Conservation (phyloP, 2,797 vertebrate genomes). For the Schizothorax lantsangensis region DNA sequence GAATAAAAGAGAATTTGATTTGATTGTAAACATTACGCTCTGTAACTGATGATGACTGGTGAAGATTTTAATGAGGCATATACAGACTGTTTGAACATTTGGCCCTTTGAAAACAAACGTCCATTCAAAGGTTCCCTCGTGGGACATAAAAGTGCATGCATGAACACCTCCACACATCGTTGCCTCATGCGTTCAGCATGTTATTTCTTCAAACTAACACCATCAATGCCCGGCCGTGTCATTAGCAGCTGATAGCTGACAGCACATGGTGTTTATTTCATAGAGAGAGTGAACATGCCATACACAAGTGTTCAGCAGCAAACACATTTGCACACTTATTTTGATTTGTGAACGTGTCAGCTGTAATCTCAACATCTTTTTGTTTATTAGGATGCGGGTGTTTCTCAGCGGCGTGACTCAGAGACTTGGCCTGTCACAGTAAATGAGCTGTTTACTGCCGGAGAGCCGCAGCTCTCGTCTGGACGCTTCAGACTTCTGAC, state of each 20-base stretch:
- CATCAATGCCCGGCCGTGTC: neutral
- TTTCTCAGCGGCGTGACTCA: slow-evolving; percentile 54
- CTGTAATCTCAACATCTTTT: neutral
- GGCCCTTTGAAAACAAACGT: neutral
- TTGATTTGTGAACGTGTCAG: neutral
- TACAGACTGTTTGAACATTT: neutral
- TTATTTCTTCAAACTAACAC: neutral
- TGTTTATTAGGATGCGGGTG: slow-evolving; percentile 64
- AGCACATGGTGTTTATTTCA: neutral
- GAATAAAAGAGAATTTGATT: neutral
- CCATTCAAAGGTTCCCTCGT: neutral
- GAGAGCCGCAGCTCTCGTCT: slow-evolving; percentile 34
- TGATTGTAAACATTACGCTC: neutral
- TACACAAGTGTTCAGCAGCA: slow-evolving; percentile 3
- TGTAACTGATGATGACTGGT: neutral
- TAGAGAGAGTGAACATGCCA: neutral
- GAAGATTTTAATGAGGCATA: neutral
- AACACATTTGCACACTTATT: slow-evolving; percentile 25
- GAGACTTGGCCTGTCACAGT: slow-evolving; percentile 51
- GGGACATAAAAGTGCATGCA: neutral
- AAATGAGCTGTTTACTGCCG: slow-evolving; percentile 54
- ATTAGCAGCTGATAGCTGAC: neutral
- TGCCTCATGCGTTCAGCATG: neutral
- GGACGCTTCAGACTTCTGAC: slow-evolving; percentile 23
- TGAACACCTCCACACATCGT: neutral